Percentiles rank a stretch among this genome's conserved stretches.
phyloP scores from a whole-genome alignment of 2,888 invertebrate species.

The Petrophora chlorosata region DNA sequence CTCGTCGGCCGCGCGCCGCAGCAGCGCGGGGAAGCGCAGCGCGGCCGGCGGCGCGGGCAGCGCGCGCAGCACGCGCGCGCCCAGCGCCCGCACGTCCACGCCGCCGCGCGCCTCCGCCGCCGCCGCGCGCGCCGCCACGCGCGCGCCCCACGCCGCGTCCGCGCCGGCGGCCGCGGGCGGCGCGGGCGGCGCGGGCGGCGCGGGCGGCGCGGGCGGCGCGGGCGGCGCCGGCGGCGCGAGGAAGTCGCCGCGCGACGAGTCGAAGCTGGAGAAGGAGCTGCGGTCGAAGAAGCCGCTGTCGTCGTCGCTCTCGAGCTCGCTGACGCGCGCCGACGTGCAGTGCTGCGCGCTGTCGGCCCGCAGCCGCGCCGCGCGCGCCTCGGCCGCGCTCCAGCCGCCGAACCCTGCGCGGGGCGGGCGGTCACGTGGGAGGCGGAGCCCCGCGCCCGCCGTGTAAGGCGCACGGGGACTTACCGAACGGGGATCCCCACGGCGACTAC shows the following conservation, averaged over 20 bases:
- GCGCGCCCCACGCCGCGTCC: constrained; percentile 40
- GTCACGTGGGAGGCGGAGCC: too few species aligned
- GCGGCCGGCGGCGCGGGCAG: constrained; percentile 22
- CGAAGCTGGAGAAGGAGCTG: constrained; percentile 54
- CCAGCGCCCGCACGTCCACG: constrained; percentile 48
- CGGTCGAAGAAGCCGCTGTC: constrained; percentile 76
- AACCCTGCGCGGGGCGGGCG: too few species aligned
- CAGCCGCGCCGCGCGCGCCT: constrained; percentile 27
- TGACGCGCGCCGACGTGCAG: constrained; percentile 22
- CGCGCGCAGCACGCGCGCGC: constrained; percentile 36
- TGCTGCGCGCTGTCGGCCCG: constrained; percentile 23
- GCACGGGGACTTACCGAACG: too few species aligned
- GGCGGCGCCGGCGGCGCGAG: constrained; percentile 28
- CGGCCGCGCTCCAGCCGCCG: constrained; percentile 46
- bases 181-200: constrained; percentile 16
- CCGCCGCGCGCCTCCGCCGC: constrained; percentile 39
- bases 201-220: constrained; percentile 25
- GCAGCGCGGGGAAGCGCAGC: constrained; percentile 35
- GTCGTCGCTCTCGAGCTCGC: constrained; percentile 59
- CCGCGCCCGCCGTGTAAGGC: too few species aligned
- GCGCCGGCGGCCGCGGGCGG: constrained; percentile 31
- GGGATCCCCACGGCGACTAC: too few species aligned
- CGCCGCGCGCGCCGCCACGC: constrained; percentile 32
- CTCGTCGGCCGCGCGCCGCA: constrained; percentile 15
- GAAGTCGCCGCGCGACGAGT: constrained; percentile 36